Evolutionary conservation across 2,888 invertebrate species (phyloP).

Genomic region (Ochropleura leucogaster): DNA sequence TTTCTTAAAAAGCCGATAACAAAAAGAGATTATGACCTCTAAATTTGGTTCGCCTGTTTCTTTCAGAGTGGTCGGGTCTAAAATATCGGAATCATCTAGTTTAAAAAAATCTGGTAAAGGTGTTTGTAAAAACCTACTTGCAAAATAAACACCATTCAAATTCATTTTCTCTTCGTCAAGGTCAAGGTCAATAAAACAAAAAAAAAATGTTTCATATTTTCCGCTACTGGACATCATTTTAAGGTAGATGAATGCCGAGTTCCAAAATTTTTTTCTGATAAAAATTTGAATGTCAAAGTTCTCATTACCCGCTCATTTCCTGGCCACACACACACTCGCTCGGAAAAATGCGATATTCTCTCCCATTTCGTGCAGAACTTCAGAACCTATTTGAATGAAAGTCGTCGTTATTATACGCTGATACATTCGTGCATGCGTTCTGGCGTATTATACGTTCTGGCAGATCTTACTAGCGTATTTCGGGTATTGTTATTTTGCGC

Average conservation of each 20-base stretch:
- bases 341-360: slow-evolving; percentile 64
- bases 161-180: neutral
- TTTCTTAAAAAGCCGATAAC: no score
- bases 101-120: no score
- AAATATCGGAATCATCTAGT: no score
- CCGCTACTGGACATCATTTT: no score
- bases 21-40: no score
- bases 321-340: slow-evolving; percentile 51
- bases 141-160: neutral
- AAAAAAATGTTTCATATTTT: neutral
- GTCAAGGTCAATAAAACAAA: neutral
- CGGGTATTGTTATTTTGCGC: slow-evolving; percentile 46
- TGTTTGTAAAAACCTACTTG: no score
- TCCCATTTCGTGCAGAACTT: slow-evolving; percentile 63
- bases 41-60: no score
- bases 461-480: slow-evolving; percentile 28
- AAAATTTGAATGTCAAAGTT: neutral
- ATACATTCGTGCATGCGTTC: slow-evolving; percentile 49
- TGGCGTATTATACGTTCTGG: slow-evolving; percentile 13
- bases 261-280: no score
- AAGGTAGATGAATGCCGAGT: neutral
- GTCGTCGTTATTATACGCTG: slow-evolving; percentile 56
- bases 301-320: neutral
- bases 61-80: no score
- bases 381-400: slow-evolving; percentile 64